Conservation (phyloP, 2,113 vertebrate species). For the Setophaga coronata region DNA sequence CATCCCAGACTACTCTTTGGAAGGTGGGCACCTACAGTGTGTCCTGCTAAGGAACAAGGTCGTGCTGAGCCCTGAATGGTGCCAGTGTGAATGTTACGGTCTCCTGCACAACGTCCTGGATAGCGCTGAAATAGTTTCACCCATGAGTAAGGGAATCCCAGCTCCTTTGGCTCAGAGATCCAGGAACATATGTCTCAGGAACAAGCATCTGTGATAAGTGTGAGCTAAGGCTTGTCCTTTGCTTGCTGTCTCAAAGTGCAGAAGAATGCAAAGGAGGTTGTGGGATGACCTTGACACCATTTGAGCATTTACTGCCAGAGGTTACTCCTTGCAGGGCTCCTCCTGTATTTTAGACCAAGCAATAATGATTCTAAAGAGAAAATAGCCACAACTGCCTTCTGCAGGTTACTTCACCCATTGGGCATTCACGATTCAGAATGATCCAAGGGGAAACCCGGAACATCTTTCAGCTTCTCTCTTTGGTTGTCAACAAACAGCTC, state of each 20-base stretch:
- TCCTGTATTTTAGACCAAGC: background rate
- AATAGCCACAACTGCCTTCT: background rate
- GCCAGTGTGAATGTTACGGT: background rate
- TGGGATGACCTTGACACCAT: background rate
- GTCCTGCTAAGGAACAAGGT: background rate
- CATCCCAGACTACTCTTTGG: background rate
- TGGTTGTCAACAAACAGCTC: background rate
- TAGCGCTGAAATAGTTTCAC: background rate
- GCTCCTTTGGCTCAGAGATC: background rate
- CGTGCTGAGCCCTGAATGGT: background rate
- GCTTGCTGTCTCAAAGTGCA: fast-evolving
- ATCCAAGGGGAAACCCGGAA: background rate
- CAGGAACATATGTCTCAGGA: background rate
- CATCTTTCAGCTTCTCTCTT: background rate
- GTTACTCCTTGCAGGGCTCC: background rate
- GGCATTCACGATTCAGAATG: background rate
- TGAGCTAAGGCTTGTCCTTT: background rate
- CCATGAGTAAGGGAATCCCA: fast-evolving
- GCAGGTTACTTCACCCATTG: background rate
- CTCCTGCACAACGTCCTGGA: background rate
- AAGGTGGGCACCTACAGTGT: background rate
- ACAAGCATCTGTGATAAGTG: background rate
- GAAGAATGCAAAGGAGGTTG: background rate
- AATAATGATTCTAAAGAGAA: background rate
- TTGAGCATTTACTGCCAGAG: background rate